Evolutionary conservation across 2,797 vertebrate species (phyloP), one percentile per base, ranked within the genome.

Genomic region (Oryzias dopingdopingensis): DNA sequence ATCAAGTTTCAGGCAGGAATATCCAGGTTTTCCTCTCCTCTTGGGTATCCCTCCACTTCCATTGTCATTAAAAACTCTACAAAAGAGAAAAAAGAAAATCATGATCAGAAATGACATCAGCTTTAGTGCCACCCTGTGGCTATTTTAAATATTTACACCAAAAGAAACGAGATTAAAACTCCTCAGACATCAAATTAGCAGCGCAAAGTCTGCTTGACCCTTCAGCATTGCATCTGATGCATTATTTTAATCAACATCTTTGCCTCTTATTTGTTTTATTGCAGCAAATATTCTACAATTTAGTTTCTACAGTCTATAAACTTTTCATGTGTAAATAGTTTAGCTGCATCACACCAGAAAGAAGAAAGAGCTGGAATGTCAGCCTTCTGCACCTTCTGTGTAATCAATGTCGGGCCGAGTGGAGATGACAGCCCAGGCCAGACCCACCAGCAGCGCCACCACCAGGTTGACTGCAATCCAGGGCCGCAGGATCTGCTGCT

Each of bases 381-480:
- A 43, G 10, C 13, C 7, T 26, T 32, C n/a, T 24, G 4, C 22
- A 49, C 96, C 96, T 91, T 97, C 96, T 57, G 94, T 97, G 82
- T 96, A 94, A 88, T 99, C 97, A 46, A 94, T 70, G 49, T 93
- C 90, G n/a, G 96, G 95, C 8, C 90, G 88, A 0, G 91, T 94
- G 52, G 94, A 94, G 65, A 97, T 75, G 52, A 97, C 93, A 3
- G 96, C 89, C 96, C 96, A 99, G 54, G 95, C 94, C 69, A 96
- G 58, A 14, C 94, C 94, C 72, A 94, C 94, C 65, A 97, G 69
- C 77, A 99, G 71, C n/a, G 95, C 91, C 82, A 89, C 84, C 66
- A 89, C 84, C 65, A 88, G 68, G 67, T 88, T 87, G 29, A 89
- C 85, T 0, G 86, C 85, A 0, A 89, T 83, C 86, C 86, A 89